Conservation (phyloP, 2,113 vertebrate species). For the Aythya baeri region DNA sequence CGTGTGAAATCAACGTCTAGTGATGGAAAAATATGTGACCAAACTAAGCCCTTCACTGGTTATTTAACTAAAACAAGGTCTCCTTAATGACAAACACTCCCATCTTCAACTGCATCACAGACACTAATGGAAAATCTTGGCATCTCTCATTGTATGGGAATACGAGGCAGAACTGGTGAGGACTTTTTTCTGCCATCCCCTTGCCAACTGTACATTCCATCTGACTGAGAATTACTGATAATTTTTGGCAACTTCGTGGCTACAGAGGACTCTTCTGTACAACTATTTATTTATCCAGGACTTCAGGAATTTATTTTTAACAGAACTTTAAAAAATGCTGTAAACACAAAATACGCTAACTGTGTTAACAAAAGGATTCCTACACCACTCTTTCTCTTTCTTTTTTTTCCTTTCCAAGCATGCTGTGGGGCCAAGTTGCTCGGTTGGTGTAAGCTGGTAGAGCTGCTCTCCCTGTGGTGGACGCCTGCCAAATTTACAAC, state of each 20-base stretch:
- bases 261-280: constrained; percentile 69
- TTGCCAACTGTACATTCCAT: constrained; percentile 76
- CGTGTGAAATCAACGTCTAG: not conserved
- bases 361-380: constrained; percentile 63
- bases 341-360: constrained; percentile 46
- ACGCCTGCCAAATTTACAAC: not conserved
- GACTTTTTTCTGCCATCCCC: constrained; percentile 56
- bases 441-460: not conserved
- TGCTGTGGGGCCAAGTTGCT: not conserved
- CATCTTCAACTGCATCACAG: constrained; percentile 60
- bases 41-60: constrained; percentile 28
- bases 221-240: constrained; percentile 73
- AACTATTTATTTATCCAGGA: constrained; percentile 70
- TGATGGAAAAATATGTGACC: constrained; percentile 28
- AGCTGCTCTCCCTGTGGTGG: not conserved
- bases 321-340: constrained; percentile 54
- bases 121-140: constrained; percentile 54
- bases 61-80: constrained; percentile 65
- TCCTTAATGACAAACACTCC: constrained; percentile 67
- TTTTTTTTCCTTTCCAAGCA: not conserved
- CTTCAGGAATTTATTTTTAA: constrained; percentile 72
- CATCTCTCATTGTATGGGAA: constrained; percentile 61
- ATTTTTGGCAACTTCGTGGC: constrained; percentile 72
- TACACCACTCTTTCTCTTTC: not conserved
- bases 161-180: constrained; percentile 55